A percentile compares a stretch with the other conserved stretches of the same genome.
Evolutionary conservation across 2,888 invertebrate species (phyloP).

Genomic region (Rhingia rostrata): DNA sequence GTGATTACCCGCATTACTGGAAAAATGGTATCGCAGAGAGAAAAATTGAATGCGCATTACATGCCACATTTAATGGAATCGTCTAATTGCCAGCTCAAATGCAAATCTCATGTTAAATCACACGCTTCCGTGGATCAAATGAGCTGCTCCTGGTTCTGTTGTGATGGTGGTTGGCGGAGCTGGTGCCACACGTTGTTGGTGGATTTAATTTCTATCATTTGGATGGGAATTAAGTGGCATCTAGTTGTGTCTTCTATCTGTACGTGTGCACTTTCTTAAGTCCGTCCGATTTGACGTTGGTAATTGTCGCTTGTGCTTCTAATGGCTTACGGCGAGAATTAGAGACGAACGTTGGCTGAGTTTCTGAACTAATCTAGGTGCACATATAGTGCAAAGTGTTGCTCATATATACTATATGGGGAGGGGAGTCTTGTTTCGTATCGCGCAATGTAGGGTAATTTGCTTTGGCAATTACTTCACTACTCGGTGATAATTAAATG

Average conservation of each 20-base stretch:
- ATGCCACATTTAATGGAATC: slow-evolving; percentile 76
- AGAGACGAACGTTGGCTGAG: slow-evolving; percentile 3
- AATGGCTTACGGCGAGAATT: slow-evolving; percentile 43
- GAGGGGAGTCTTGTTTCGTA: slow-evolving; percentile 3
- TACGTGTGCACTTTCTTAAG: slow-evolving; percentile 45
- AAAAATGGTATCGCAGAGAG: slow-evolving; percentile 68
- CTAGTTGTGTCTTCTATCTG: slow-evolving; percentile 33
- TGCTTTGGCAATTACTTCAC: slow-evolving; percentile 51
- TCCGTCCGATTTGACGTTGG: slow-evolving; percentile 21
- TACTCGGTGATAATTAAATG: slow-evolving; percentile 53
- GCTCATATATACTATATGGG: slow-evolving; percentile 12
- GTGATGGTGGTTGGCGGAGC: slow-evolving; percentile 28
- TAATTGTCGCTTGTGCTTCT: slow-evolving; percentile 62
- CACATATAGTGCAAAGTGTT: slow-evolving; percentile 39
- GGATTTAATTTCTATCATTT: slow-evolving; percentile 72
- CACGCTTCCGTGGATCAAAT: slow-evolving; percentile 73
- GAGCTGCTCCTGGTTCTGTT: slow-evolving; percentile 61
- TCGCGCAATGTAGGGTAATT: slow-evolving; percentile 40
- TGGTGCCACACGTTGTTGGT: slow-evolving; percentile 45
- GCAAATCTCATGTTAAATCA: slow-evolving; percentile 76
- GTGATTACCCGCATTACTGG: slow-evolving; percentile 73
- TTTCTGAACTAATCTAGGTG: slow-evolving; percentile 4
- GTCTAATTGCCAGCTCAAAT: slow-evolving; percentile 76
- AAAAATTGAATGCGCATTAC: slow-evolving; percentile 74
- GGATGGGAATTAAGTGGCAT: slow-evolving; percentile 65